These are phyloP conservation scores for Falco biarmicus DNA, from an alignment of 2,797 vertebrate genomes.

Conservation along the genomic window DNA sequence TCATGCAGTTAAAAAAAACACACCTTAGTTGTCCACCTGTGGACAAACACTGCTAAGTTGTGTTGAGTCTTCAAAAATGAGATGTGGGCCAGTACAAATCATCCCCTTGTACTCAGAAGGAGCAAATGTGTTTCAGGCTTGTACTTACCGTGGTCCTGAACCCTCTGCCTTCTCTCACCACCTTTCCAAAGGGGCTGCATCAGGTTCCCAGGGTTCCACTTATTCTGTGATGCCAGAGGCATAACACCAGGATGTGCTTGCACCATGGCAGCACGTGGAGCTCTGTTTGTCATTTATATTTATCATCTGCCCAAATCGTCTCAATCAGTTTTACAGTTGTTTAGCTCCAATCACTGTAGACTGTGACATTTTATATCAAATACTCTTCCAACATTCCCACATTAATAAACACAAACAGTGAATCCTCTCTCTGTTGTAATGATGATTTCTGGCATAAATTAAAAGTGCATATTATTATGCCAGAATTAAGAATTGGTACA, in stretches of 20 bases:
- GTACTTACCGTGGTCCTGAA: background rate
- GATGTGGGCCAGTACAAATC: background rate
- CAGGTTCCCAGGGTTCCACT: background rate
- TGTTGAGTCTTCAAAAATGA: background rate
- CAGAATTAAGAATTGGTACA: slow-evolving; percentile 57
- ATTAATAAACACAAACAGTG: slow-evolving; percentile 63
- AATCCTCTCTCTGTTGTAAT: slow-evolving; percentile 45
- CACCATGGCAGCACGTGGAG: background rate
- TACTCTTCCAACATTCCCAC: slow-evolving; percentile 40
- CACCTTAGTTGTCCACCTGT: background rate
- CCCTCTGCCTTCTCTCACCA: background rate
- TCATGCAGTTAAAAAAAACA: background rate
- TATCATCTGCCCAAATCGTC: slow-evolving; percentile 9
- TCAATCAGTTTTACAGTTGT: slow-evolving; percentile 26
- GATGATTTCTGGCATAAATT: slow-evolving; percentile 60
- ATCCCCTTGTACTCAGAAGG: background rate
- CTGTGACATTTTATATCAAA: slow-evolving; percentile 55
- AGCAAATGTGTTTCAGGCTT: background rate
- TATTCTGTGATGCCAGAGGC: background rate
- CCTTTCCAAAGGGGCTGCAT: background rate
- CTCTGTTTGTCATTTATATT: background rate
- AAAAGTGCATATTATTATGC: slow-evolving; percentile 55
- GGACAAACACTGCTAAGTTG: background rate
- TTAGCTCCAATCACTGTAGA: slow-evolving; percentile 21
- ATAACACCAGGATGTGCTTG: background rate